Evolutionary conservation across 2,797 vertebrate genomes (phyloP).

Genomic region (Macropus fuliginosus): DNA sequence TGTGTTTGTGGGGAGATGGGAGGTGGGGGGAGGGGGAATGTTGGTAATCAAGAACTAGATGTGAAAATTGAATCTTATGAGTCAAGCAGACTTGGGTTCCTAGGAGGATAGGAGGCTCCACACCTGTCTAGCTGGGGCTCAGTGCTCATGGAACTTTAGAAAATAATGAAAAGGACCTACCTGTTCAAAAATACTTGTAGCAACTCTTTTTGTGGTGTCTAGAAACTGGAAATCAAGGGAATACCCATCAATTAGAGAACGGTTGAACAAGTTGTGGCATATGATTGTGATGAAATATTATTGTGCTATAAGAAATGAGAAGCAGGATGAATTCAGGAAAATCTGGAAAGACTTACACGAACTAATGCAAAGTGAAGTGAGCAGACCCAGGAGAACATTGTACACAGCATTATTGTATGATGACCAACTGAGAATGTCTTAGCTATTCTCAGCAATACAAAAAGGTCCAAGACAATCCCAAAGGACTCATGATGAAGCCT

Average conservation of each 20-base stretch:
- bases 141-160: background rate
- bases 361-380: background rate
- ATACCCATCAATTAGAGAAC: too few species aligned
- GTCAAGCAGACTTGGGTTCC: background rate
- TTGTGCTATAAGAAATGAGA: too few species aligned
- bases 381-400: background rate
- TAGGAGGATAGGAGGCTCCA: background rate
- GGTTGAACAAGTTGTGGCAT: too few species aligned
- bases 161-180: background rate
- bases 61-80: background rate
- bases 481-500: background rate
- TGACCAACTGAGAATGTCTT: background rate
- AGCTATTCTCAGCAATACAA: background rate
- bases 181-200: too few species aligned
- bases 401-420: background rate
- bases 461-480: background rate
- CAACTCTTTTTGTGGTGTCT: too few species aligned
- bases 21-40: background rate
- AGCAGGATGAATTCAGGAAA: too few species aligned
- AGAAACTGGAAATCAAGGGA: too few species aligned
- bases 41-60: background rate
- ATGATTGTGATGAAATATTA: too few species aligned
- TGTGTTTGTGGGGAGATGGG: background rate
- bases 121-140: background rate
- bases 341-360: background rate